Conservation (phyloP, 2,113 vertebrate species). For the Sinocyclocheilus rhinocerous region DNA sequence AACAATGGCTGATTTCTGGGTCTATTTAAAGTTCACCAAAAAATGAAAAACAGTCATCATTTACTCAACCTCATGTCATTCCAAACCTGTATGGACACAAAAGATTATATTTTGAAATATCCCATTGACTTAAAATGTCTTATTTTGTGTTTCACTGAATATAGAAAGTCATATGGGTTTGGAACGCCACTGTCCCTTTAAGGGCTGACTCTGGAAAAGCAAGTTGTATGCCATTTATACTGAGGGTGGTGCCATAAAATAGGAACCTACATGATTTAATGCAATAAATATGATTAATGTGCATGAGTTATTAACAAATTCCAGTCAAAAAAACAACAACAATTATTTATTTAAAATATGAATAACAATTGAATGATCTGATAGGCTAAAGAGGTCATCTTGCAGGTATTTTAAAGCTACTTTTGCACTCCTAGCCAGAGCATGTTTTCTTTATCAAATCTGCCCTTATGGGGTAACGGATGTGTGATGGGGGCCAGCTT, state of each 20-base stretch:
- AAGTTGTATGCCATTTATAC: background rate
- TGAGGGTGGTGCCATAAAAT: background rate
- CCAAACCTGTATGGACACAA: background rate
- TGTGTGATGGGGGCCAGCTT: background rate
- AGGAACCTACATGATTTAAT: background rate
- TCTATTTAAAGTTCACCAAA: no score
- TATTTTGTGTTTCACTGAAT: background rate
- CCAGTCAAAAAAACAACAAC: background rate
- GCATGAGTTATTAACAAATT: background rate
- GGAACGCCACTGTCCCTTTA: background rate
- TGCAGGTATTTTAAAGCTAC: background rate
- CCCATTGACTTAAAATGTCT: background rate
- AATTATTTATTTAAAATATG: background rate
- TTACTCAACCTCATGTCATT: no score
- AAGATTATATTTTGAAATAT: no score
- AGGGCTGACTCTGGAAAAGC: background rate
- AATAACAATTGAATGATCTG: background rate
- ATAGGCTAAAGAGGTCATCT: background rate
- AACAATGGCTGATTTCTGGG: no score
- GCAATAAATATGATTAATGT: background rate
- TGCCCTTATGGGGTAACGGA: background rate
- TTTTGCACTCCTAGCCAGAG: background rate
- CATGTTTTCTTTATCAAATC: conserved; percentile 15
- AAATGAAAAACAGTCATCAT: no score
- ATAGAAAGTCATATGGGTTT: background rate